Evolutionary conservation across 2,888 invertebrate species (phyloP), one percentile per base, ranked within the genome.

Genomic region (Dermolepida albohirtum): DNA sequence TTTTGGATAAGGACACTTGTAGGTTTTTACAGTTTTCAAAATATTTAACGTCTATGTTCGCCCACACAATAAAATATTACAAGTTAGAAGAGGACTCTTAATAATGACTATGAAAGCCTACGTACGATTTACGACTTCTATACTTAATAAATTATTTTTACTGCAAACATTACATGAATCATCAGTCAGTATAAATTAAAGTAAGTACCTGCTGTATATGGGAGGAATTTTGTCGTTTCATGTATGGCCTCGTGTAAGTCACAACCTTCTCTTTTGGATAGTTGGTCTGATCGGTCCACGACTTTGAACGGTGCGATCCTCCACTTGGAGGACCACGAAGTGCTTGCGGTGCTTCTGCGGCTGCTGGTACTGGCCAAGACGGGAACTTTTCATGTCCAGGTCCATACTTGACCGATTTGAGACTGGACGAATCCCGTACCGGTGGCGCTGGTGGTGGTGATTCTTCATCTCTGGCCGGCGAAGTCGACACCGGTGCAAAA

Each of bases 311-410:
- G 74, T 88, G 87, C 54, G 88, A 89, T 69, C 89, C 89, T 66
- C 86, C 86, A 74, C 80, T 83, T 68, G 79, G 83, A 69, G 79
- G 84, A 71, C 75, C 81, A 75, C 78, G 83, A 74, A 82, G 77
- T 71, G 82, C 77, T 78, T 84, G 82, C 47, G 86, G 84, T 67
- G 85, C 84, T 69, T 87, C 86, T 69, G 87, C 86, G 34, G 88
- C 86, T 34, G 87, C 87, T 43, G 88, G 87, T 72, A 89, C 89
- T 12, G 92, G 91, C 91, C 91, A 91, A 70, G 90, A 90, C 1
- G 91, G 91, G 78, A 89, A 91, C 79, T 91, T 91, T 81, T 91
- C 91, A 84, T 91, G 91, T 70, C 89, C 90, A 68, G 90, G 88
- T 51, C 89, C 89, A 83, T 89, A 89, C 75, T 87, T 87, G 76